A percentile compares a stretch with the other conserved stretches of the same genome.
These are phyloP conservation scores for Cephus pulcher DNA, from an alignment of 2,888 invertebrate species.

Conservation along the genomic window DNA sequence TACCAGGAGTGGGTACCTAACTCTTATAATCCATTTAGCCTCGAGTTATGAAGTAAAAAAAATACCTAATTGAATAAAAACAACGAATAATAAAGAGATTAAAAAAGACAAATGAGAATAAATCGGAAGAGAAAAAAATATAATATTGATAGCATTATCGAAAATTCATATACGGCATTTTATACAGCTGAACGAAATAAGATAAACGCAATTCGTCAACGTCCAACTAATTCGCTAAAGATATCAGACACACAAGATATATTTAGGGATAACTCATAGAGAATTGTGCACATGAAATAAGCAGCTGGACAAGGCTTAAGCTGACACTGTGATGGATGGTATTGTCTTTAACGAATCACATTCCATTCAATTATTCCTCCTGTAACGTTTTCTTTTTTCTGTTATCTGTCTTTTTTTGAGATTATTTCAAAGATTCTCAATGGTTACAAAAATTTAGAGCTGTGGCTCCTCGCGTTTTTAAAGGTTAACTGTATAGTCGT, in stretches of 20 bases:
- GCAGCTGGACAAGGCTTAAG: not conserved
- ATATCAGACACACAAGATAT: not conserved
- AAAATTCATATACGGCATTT: not conserved
- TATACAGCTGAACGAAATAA: not conserved
- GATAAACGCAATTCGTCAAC: not conserved
- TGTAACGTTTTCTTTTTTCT: not conserved
- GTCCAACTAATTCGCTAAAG: not conserved
- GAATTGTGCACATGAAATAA: not conserved
- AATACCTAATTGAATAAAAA: not conserved
- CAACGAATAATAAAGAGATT: not conserved
- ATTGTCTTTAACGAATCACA: not conserved
- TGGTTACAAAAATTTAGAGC: not conserved
- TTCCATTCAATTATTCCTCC: not conserved
- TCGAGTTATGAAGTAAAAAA: not conserved
- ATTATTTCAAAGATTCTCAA: not conserved
- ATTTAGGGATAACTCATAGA: not conserved
- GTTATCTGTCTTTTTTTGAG: not conserved
- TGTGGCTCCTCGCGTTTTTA: not conserved
- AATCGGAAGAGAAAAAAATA: not conserved
- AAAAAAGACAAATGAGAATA: not conserved
- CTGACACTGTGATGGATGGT: not conserved
- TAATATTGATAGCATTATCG: not conserved
- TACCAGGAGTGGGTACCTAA: not conserved
- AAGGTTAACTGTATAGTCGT: not conserved
- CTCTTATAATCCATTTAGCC: not conserved